Evolutionary conservation across 2,797 vertebrate species (phyloP).

Genomic region (Melanotaenia maccullochi): DNA sequence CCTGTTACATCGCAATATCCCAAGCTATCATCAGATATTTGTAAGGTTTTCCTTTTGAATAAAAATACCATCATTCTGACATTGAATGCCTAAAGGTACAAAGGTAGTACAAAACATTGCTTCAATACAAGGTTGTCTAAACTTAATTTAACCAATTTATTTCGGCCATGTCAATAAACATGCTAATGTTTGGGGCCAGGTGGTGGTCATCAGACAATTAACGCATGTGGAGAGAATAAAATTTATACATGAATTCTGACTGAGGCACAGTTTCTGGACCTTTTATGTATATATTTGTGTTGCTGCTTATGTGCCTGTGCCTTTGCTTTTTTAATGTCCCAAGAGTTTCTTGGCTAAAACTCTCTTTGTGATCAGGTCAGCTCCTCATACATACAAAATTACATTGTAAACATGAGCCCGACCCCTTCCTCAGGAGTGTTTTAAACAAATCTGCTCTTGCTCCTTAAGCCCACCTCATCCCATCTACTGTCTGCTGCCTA

Average conservation of each 20-base stretch:
- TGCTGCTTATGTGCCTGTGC: not conserved
- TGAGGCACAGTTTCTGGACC: not conserved
- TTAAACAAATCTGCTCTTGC: slow-evolving; percentile 26
- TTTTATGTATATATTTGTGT: not conserved
- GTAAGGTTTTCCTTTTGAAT: not conserved
- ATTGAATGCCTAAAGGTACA: not conserved
- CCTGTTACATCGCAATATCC: not conserved
- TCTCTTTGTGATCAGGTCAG: not conserved
- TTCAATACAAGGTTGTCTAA: not conserved
- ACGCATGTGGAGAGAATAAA: not conserved
- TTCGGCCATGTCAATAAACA: not conserved
- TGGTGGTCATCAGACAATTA: not conserved
- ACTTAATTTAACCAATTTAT: not conserved
- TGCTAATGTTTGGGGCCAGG: not conserved
- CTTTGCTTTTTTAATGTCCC: not conserved
- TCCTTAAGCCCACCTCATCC: slow-evolving; percentile 16
- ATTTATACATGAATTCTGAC: not conserved
- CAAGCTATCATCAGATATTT: not conserved
- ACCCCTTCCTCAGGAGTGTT: slow-evolving; percentile 1
- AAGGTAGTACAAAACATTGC: not conserved
- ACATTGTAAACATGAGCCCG: not conserved
- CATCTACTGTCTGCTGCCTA: not conserved
- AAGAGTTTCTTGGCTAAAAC: not conserved
- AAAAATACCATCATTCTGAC: not conserved
- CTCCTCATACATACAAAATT: not conserved